Evolutionary conservation across 2,113 vertebrate genomes (phyloP), one percentile per base, ranked within the genome.

Genomic region (Ptychochromis oligacanthus): DNA sequence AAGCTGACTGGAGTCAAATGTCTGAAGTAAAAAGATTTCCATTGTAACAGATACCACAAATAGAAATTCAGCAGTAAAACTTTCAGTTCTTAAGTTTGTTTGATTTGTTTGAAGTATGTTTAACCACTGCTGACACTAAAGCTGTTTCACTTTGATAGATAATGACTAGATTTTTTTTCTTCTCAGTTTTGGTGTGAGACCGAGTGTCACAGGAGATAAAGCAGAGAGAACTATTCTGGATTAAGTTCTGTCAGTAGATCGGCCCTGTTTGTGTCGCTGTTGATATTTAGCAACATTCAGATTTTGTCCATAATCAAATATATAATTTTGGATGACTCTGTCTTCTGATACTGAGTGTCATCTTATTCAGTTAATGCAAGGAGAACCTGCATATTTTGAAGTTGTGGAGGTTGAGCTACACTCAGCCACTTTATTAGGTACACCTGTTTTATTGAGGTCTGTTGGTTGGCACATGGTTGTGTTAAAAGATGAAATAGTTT

Each of bases 221-320:
- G 40, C 60, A 52, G 20, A 55, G 24, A 88, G 15, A 49, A 13
- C 9, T 55, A 43, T 34, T 61, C 77, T 86, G 79, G 58, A 60
- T 82, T 20, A 20, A 40, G 75, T 79, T 76, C 76, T 77, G 82
- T 12, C 64, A n/a, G 67, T 55, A n/a, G 43, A 77, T 43, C 31
- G 20, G 10, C 77, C 6, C 57, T 36, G 82, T 52, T 70, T 77
- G 34, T 81, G 79, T 72, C 85, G 67, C 70, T 60, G 54, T 36
- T 89, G 83, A 90, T 87, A 75, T 83, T 84, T 88, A 28, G 77
- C 67, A 58, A 43, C 38, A 2, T 79, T 75, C 77, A 67, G 57
- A 64, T 83, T 79, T 57, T 49, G 64, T 56, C 24, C 49, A 14
- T 13, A 81, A 43, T 85, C 36, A 83, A 58, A 36, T 62, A 52